Evolutionary conservation across 2,888 invertebrate genomes (phyloP), one percentile per base, ranked within the genome.

Genomic region (Cephus pygmeus): DNA sequence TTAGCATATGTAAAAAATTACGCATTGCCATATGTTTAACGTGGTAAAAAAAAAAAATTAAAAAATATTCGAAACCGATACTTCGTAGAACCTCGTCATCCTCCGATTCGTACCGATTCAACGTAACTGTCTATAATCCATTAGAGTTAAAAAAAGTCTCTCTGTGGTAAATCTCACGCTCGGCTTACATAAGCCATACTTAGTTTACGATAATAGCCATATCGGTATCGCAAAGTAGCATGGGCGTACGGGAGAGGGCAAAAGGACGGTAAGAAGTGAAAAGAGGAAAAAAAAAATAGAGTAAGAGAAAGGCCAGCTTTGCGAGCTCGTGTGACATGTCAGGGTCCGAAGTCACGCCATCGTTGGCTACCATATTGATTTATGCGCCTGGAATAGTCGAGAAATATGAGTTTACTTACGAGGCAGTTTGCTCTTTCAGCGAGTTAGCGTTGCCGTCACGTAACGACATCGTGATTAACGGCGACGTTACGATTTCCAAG

Each of bases 251-350:
- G 23, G 40, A 56, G 40, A 56, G 9, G 15, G 40, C 40, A 40
- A 40, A 40, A 40, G 23, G 40, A 56, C 40, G 40, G 40, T 56
- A 56, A 56, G 40, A 56, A 56, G 23, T 56, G 15, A 15, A 23
- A 56, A 56, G 9, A 56, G 23, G 6, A 23, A 6, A 40, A 40
- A 56, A 15, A 15, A 40, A 40, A 15, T 56, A 56, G 33, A 71
- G 3, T 33, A 71, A 33, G 33, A 71, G 33, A 71, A 33, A 71
- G 71, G 30, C 71, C 30, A 71, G 71, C 71, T 71, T 71, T 33
- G 30, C 71, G 71, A 33, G 30, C 71, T 71, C 71, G 71, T 71
- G 71, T 71, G 71, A 71, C 71, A 33, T 33, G 71, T 71, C 71
- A 71, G 30, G 40, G 31, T 71, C 71, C 30, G 33, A 31, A 33